A percentile compares a stretch with the other conserved stretches of the same genome.
Conservation (phyloP, 2,888 invertebrate species). For the Nemotelus pantherinus region DNA sequence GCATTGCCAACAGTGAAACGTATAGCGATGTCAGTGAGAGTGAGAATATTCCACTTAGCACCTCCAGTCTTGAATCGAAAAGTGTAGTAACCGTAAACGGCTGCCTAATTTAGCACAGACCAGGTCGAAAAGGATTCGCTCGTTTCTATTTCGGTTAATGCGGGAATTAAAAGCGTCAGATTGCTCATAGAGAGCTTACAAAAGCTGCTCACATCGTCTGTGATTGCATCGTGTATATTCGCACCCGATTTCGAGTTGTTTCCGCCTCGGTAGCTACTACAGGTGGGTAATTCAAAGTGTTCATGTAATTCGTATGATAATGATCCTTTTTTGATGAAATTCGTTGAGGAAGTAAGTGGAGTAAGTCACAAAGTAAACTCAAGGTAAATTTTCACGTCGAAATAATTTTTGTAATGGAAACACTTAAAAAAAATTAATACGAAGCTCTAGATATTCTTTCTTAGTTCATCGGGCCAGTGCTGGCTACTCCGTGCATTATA, state of each 20-base stretch:
- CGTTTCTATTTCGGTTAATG: constrained; percentile 27
- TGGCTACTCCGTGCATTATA: too few species aligned
- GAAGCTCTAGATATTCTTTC: too few species aligned
- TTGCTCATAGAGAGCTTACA: neutral
- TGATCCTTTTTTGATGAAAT: neutral
- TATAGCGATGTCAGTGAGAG: neutral
- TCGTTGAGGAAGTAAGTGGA: too few species aligned
- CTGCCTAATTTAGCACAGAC: constrained; percentile 37
- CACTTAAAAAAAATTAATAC: too few species aligned
- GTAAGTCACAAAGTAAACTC: too few species aligned
- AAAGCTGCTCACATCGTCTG: neutral
- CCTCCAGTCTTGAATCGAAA: too few species aligned
- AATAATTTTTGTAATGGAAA: too few species aligned
- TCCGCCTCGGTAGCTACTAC: neutral
- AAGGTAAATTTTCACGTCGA: too few species aligned
- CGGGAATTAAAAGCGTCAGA: constrained; percentile 30
- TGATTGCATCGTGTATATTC: neutral
- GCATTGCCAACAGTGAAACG: neutral
- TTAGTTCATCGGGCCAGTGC: too few species aligned
- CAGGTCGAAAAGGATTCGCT: constrained; percentile 20
- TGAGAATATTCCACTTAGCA: neutral
- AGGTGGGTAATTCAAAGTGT: constrained; percentile 12
- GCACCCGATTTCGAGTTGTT: neutral
- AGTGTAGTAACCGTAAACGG: neutral
- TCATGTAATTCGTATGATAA: neutral